Evolutionary conservation across 2,888 invertebrate genomes (phyloP).

Genomic region (Pollenia griseotomentosa): DNA sequence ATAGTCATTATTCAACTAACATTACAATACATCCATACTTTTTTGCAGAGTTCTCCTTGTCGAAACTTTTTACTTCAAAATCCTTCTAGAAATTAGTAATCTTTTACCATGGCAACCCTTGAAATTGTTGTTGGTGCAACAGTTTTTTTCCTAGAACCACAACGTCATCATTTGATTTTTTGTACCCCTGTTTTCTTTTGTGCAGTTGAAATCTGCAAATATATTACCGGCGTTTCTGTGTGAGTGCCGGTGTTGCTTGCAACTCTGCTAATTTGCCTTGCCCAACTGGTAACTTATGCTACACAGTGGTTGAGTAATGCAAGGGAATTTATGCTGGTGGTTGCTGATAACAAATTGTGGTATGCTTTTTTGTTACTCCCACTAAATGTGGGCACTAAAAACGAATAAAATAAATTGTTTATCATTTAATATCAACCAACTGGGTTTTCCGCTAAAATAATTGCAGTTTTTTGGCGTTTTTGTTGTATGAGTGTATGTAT

Average conservation of each 20-base stretch:
- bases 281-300: not conserved
- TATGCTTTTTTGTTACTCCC: not conserved
- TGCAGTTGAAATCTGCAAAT: constrained; percentile 43
- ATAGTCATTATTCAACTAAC: no score
- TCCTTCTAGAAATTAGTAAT: constrained; percentile 8
- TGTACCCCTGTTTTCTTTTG: not conserved
- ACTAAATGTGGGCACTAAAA: constrained; percentile 2
- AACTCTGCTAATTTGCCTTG: not conserved
- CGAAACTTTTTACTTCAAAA: not conserved
- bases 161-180: constrained; percentile 50
- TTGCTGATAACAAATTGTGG: constrained; percentile 19
- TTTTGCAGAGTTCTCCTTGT: not conserved
- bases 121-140: constrained; percentile 43
- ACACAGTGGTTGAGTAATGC: constrained; percentile 30
- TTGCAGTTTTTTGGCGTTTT: not conserved
- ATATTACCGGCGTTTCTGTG: not conserved
- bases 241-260: not conserved
- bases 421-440: constrained; percentile 44
- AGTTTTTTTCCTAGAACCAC: constrained; percentile 10
- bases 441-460: constrained; percentile 41
- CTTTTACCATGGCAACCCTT: constrained; percentile 7
- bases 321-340: constrained; percentile 49
- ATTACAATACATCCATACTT: no score
- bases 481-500: not conserved
- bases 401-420: constrained; percentile 28